Base-by-base conservation (phyloP, 2,888 invertebrate species). In the Brachynemurus nebulosus region DNA sequence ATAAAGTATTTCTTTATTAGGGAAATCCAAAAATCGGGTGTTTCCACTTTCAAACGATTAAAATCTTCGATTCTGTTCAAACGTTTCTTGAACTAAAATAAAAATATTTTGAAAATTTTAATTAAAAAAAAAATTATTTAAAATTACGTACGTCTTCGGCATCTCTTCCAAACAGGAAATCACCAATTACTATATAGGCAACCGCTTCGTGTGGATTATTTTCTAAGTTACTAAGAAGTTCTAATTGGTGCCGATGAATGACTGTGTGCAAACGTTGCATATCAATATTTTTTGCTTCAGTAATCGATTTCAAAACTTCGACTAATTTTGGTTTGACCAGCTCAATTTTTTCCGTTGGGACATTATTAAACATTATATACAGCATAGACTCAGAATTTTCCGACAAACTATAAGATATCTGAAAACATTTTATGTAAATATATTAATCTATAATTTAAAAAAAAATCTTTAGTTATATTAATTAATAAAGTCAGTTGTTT, bases 161-260 rank as follows among this genome's bases (percentile, higher is more conserved):
- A 36, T 69, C 74, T 43, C 77, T 72, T 11, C 89, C 88, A 62
- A 89, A 91, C 20, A 93, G 65, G 57, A 85, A 80, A 59, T 92
- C 88, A 0, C 82, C 84, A 51, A 91, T 86, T 42, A 85, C 70
- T 54, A 80, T 73, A 57, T 78, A 80, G 0, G 88, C 83, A 40
- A 91, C 67, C 0, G 78, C 71, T 50, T 81, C 78, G 57, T 89
- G 85, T 0, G 90, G 88, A 51, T 71, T 72, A 11, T 74, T 76
- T 62, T 88, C 92, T 39, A 90, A 69, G 57, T 73, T 72, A 46
- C 79, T 80, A 27, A 81, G 65, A 47, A 72, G 70, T 57, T 83
- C 81, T 9, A 83, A 62, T 47, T 79, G 72, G 54, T 78, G 78
- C 46, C 81, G 76, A 52, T 77, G 75, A 33, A 91, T 71, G 7